Conservation (phyloP, 2,113 vertebrate species). For the Thomomys bottae region DNA sequence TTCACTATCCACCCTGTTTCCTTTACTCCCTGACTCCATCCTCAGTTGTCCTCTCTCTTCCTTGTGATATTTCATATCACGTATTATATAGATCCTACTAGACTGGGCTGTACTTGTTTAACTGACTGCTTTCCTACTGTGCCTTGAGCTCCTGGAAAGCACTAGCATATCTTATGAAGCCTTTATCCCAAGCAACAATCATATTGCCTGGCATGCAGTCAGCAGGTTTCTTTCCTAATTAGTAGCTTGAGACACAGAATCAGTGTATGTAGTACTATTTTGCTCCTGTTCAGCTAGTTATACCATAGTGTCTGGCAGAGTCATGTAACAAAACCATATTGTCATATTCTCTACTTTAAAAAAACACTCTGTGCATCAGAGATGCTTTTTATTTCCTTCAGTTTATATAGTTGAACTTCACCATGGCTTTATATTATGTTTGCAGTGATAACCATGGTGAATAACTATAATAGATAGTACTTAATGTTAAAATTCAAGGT, state of each 20-base stretch:
- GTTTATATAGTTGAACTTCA: not conserved
- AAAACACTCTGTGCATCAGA: not conserved
- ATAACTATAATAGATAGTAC: not conserved
- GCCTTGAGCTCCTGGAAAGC: not conserved
- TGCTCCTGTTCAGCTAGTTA: not conserved
- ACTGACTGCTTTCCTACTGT: not conserved
- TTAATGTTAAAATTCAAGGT: not conserved
- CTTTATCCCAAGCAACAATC: not conserved
- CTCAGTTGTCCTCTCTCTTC: not conserved
- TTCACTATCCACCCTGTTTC: too few species aligned
- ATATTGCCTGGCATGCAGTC: not conserved
- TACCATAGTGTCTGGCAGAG: not conserved
- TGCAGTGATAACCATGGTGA: not conserved
- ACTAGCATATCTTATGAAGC: not conserved
- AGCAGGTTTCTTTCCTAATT: not conserved
- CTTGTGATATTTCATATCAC: not conserved
- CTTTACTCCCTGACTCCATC: not conserved
- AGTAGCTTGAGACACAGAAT: not conserved
- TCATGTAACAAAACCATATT: not conserved
- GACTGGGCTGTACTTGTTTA: not conserved
- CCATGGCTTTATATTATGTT: not conserved
- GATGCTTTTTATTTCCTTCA: not conserved
- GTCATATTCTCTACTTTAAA: not conserved
- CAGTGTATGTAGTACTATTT: not conserved
- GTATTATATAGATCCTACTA: not conserved